Evolutionary conservation across 2,113 vertebrate genomes (phyloP), one percentile per base, ranked within the genome.

Genomic region (Aythya baeri): DNA sequence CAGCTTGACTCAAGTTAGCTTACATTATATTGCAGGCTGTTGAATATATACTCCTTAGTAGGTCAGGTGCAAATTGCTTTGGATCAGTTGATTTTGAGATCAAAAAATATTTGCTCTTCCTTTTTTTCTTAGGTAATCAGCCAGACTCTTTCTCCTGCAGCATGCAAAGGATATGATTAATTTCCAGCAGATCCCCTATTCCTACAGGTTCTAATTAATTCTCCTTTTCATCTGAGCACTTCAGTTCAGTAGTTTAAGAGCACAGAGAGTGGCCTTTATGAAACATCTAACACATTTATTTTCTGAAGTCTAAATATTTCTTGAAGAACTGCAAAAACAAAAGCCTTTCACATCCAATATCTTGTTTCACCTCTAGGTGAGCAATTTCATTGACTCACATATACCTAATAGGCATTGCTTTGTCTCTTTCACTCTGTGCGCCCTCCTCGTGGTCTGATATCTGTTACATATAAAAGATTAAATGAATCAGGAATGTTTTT

Each of bases 11-110:
- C 13, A 22, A 58, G 38, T 82, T 65, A 77, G 14, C 17, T 62
- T 52, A 31, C 6, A 9, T 66, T 31, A 58, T 25, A 34, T 31
- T 82, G 66, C 22, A 59, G 43, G 26, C 50, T 50, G 26, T 21
- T 55, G 32, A 74, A 65, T 66, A 75, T 73, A 83, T 38, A 55
- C 13, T 84, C 11, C 10, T 58, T 73, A 52, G 46, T 5, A 78
- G 49, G 61, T 78, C 72, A 91, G 61, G 91, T 83, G 85, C n/a
- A 91, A 94, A 91, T 91, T 86, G 26, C 75, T 94, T 86, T 71
- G 57, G 32, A 80, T 88, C 27, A 31, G 5, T 38, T 78, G 52
- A 89, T 94, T 81, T 65, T n/a, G 83, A 75, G 61, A 95, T 94
- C 27, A 95, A 93, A 96, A 94, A 88, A 23, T 8, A 8, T 65